Base-by-base conservation (phyloP, 2,797 vertebrate species). In the Melanotaenia parkinsoni region DNA sequence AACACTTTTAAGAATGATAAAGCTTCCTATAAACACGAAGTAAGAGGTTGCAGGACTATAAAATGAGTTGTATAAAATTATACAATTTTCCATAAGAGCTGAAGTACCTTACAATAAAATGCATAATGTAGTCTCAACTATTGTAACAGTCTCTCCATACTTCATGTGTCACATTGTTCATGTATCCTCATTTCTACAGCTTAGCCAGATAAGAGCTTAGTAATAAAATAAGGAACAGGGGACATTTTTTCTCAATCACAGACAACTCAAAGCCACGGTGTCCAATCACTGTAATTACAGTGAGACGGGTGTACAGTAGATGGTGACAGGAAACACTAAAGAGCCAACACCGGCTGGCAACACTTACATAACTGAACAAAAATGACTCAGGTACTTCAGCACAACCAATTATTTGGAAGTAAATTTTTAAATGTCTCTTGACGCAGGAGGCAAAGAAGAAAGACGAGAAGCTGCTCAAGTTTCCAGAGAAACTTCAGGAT, bases 381-480 rank as follows among this genome's bases (percentile, higher is more conserved):
- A 37, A 63, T 59, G 3, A 54, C 33, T 32, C n/a, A 5, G 11
- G 28, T 20, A 16, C 45, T 60, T 68, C 18, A 35, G 24, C 54
- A 68, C 54, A 22, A 37, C 33, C 54, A 4, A 38, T 50, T 10
- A 43, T 53, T 54, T 63, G 14, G 11, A 67, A 74, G 5, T 62
- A 43, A 60, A 67, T 22, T 58, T 0, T 70, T 0, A 26, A 2
- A 58, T 45, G 10, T 74, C 20, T 78, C 20, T 64, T 8, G 33
- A 18, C 51, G 12, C 92, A 99, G 98, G 98, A 99, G 94, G 97
- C 98, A 33, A 96, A 98, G 86, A 99, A 99, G 93, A 99, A 98
- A 88, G 97, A 99, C 45, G 93, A 95, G 80, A 81, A 87, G 77
- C 96, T 99, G 80, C 93, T 99, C 26, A 95, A 92, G 83, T 99